phyloP scores from a whole-genome alignment of 2,888 invertebrate genomes.

The Neoscelio sp. region DNA sequence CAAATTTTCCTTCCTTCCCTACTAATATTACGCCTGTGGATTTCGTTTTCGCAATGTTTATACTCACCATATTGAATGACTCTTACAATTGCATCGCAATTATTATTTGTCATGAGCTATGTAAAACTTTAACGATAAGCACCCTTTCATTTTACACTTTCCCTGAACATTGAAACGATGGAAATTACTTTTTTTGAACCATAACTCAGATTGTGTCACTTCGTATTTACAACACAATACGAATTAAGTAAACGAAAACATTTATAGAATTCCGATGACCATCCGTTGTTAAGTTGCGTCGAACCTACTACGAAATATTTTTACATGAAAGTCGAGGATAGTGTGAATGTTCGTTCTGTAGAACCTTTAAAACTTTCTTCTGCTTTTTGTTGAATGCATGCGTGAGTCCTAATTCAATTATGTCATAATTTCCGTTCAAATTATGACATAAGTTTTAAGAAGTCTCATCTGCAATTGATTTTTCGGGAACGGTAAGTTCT shows the following conservation, averaged over 20 bases:
- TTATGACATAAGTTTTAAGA: no score
- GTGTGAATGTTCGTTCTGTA: no score
- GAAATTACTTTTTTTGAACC: background rate
- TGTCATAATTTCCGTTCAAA: no score
- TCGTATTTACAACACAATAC: constrained; percentile 4
- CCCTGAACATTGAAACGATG: constrained; percentile 12
- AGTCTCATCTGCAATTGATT: no score
- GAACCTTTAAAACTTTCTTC: no score
- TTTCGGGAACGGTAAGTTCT: no score
- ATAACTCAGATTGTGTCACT: background rate
- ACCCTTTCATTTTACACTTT: constrained; percentile 1
- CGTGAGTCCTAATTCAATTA: no score
- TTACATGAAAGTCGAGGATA: background rate
- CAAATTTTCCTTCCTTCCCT: background rate
- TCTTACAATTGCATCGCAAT: background rate
- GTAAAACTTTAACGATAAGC: constrained; percentile 14
- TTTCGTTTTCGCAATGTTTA: constrained; percentile 2
- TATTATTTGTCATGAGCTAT: background rate
- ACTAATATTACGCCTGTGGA: constrained; percentile 1
- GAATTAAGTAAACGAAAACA: background rate
- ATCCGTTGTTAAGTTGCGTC: background rate
- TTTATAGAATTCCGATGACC: constrained; percentile 1
- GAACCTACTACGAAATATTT: background rate
- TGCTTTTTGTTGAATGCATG: no score
- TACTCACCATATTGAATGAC: constrained; percentile 2